Percentiles rank a stretch among this genome's conserved stretches.
These are phyloP conservation scores for Hydrotaea cyrtoneurina DNA, from an alignment of 2,888 invertebrate species.

Conservation along the genomic window DNA sequence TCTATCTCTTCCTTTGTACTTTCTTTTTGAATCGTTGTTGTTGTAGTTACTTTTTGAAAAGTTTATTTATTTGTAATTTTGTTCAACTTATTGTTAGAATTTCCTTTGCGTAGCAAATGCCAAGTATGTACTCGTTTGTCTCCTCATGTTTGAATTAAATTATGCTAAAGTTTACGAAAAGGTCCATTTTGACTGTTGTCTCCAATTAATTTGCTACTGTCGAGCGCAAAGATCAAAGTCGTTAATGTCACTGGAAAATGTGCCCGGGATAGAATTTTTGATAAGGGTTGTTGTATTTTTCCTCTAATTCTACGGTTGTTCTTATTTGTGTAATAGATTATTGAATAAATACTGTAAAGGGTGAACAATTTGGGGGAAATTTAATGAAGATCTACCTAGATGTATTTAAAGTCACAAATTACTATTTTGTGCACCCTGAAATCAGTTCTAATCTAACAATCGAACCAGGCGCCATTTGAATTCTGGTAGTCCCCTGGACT, in stretches of 20 bases:
- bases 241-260: not conserved
- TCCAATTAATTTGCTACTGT: not conserved
- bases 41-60: not conserved
- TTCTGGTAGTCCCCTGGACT: no score
- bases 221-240: not conserved
- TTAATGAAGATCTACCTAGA: no score
- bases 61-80: conserved; percentile 48
- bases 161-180: not conserved
- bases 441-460: no score
- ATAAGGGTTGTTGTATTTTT: no score
- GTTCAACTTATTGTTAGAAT: no score
- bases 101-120: not conserved
- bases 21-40: conserved; percentile 35
- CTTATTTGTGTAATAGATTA: no score
- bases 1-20: conserved; percentile 25
- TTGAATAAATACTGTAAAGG: no score
- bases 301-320: no score
- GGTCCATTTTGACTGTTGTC: not conserved
- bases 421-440: no score
- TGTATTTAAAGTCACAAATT: no score
- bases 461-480: no score
- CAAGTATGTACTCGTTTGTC: conserved; percentile 13
- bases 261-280: not conserved
- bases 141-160: not conserved
- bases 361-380: no score